These are phyloP conservation scores for Agelas oroides DNA, from an alignment of 37 sponge, comb jelly and placozoan genomes.

Conservation along the genomic window DNA sequence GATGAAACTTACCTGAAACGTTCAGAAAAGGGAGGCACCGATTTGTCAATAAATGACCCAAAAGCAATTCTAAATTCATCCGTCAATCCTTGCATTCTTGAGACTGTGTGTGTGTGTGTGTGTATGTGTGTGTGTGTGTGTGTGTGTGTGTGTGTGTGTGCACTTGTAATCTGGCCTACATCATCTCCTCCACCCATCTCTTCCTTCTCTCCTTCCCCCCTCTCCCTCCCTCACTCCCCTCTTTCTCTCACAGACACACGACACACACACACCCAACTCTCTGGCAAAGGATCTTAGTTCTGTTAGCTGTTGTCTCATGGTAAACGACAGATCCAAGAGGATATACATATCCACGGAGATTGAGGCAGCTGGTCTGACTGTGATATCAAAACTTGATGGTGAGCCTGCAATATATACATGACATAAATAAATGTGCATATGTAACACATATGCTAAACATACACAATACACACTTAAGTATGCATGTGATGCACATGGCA, in stretches of 20 bases:
- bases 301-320: conserved; percentile 53
- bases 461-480: neutral
- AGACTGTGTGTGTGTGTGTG: conserved; percentile 29
- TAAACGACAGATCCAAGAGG: conserved; percentile 78
- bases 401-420: conserved; percentile 11
- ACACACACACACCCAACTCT: conserved; percentile 33
- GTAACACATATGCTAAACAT: neutral
- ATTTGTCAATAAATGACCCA: conserved; percentile 86
- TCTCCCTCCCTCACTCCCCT: no score
- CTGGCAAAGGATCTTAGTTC: conserved; percentile 19
- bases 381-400: conserved; percentile 34
- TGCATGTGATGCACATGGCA: neutral
- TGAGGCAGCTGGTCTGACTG: conserved; percentile 39
- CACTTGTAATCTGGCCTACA: no score
- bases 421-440: neutral
- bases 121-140: no score
- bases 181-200: no score
- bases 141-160: no score
- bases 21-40: conserved; percentile 58
- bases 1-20: neutral
- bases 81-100: conserved; percentile 52
- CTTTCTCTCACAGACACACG: neutral
- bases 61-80: conserved; percentile 77
- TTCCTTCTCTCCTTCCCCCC: no score
- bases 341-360: conserved; percentile 83